These are phyloP conservation scores for Agonopterix subpropinquella DNA, from an alignment of 2,888 invertebrate species.

Conservation along the genomic window DNA sequence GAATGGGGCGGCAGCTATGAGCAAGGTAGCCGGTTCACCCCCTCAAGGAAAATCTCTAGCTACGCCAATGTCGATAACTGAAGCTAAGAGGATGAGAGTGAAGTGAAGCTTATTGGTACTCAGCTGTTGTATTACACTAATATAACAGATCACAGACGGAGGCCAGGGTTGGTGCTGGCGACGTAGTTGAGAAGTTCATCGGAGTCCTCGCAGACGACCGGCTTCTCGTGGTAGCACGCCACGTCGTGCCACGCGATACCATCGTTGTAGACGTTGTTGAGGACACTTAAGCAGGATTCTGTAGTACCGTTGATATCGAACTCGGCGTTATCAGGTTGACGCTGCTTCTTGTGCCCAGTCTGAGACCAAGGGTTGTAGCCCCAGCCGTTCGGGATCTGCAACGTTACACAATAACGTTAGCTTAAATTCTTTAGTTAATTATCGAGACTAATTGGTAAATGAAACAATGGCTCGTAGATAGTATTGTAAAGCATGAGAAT, in stretches of 20 bases:
- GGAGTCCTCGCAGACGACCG: constrained; percentile 92
- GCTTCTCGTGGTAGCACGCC: constrained; percentile 95
- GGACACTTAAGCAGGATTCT: constrained; percentile 90
- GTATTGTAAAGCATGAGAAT: not conserved
- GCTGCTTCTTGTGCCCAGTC: constrained; percentile 92
- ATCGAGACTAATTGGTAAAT: not conserved
- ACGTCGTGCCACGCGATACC: constrained; percentile 97
- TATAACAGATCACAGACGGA: constrained; percentile 80
- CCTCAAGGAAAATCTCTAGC: too few species aligned
- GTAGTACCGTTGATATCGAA: constrained; percentile 91
- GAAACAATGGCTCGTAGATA: not conserved
- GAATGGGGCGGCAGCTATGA: too few species aligned
- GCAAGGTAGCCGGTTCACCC: too few species aligned
- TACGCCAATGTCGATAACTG: not conserved
- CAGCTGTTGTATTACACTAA: too few species aligned
- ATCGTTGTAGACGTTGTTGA: constrained; percentile 95
- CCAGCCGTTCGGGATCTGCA: constrained; percentile 79
- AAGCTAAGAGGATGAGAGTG: too few species aligned
- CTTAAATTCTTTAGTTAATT: too few species aligned
- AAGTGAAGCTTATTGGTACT: too few species aligned
- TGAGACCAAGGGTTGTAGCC: constrained; percentile 93
- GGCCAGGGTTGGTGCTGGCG: constrained; percentile 87
- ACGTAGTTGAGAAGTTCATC: constrained; percentile 92
- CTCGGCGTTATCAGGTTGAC: constrained; percentile 93
- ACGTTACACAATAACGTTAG: constrained; percentile 1